Evolutionary conservation across 2,113 vertebrate genomes (phyloP), one percentile per base, ranked within the genome.

Genomic region (Oryzias melastigma): DNA sequence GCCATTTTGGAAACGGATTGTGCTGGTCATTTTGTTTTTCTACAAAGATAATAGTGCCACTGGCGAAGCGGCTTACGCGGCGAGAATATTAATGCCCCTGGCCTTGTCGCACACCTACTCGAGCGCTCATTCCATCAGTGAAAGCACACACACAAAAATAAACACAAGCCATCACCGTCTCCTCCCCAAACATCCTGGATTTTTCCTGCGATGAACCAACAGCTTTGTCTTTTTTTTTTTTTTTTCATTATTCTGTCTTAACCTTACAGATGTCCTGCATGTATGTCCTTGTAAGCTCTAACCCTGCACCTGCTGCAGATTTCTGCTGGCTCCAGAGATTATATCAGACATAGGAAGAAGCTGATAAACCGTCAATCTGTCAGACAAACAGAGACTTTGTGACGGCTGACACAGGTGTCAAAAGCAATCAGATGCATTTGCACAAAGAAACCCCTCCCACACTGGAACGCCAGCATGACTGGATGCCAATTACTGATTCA

Each of bases 401-500:
- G 68, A 76, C 51, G 57, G 68, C 61, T 17, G 35, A 73, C 69
- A 66, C 40, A 24, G 52, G 56, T 65, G 60, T 80, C 24, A 57
- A 46, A 75, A 71, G 64, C 66, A 75, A 75, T 67, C 68, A 52
- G 64, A 69, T 74, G 65, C 54, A 69, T 71, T 58, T 65, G 56
- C 29, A 73, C 52, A 35, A 42, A 16, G 48, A 29, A 7, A 45
- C 35, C 35, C 3, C 48, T 41, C 3, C 8, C 43, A 49, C n/a
- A 50, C 46, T 35, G 13, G 59, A 53, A 61, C 53, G 60, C 54
- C 20, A 50, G 49, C 60, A 64, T 83, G 75, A 78, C 48, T 80
- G 54, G 62, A 71, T 83, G 81, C 88, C 78, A 87, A 86, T 90
- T 88, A 90, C 90, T 90, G 86, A 91, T 90, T 86, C 58, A 69